Evolutionary conservation across 1,140 invertebrate species (phyloP), one percentile per base, ranked within the genome.

Genomic region (Drosophila athabasca): DNA sequence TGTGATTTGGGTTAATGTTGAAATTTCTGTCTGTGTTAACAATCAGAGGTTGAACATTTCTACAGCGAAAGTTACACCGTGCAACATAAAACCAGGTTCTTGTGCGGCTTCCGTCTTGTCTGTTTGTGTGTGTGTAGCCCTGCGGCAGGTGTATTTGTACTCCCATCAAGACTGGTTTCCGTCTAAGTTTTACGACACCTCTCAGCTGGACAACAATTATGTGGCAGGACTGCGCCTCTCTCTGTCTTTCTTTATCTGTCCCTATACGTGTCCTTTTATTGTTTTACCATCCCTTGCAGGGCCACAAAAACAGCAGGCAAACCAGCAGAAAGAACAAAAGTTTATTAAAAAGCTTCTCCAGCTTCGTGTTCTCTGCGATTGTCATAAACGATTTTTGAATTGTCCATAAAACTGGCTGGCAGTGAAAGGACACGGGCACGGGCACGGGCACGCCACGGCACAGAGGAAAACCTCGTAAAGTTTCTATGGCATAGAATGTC

Each of bases 381-480:
- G 83, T 88, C 88, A 80, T 90, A 90, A 90, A 90, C 76, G 88
- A 90, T 88, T 88, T 90, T 90, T 88, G 80, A 90, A 84, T 85
- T 90, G 82, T 76, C 74, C 82, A 88, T 88, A 84, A 90, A 90
- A 78, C 72, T 76, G 26, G 83, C 44, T 54, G 73, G 44, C 6
- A 43, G 53, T 35, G 59, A 64, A 62, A 51, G 69, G 53, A 51
- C 39, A 43, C 19, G 31, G 24, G 17, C 17, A 19, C 17, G 17
- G 17, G 17, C 17, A 19, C 17, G 17, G 17, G 17, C 17, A 19
- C 17, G 17, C 17, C 17, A 19, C 17, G 17, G 17, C 17, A 19
- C 17, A 58, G 39, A 19, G 59, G 26, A 17, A 19, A 46, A 49
- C 58, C 59, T 73, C 74, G 76, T 85, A 76, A 85, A 76, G 48